A percentile compares a stretch with the other conserved stretches of the same genome.
Evolutionary conservation across 2,888 invertebrate species (phyloP).

Genomic region (Lysandra bellargus): DNA sequence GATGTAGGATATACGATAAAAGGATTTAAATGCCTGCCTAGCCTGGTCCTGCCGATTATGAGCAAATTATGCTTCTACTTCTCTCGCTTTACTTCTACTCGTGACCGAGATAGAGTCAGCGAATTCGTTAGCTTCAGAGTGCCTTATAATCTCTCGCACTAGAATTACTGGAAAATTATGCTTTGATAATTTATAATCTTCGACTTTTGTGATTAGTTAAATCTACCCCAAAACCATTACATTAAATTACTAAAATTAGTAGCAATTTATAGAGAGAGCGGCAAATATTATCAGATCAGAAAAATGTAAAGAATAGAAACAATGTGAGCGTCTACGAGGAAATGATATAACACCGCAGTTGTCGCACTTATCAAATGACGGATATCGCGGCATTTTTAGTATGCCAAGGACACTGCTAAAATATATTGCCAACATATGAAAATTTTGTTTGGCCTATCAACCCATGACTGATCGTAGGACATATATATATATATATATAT

Average conservation of each 20-base stretch:
- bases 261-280: neutral
- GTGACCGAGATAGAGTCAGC: neutral
- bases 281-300: neutral
- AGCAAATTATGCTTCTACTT: neutral
- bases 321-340: neutral
- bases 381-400: slow-evolving; percentile 22
- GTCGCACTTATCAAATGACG: slow-evolving; percentile 24
- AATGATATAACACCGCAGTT: slow-evolving; percentile 1
- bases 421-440: slow-evolving; percentile 27
- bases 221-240: neutral
- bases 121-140: neutral
- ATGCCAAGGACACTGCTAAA: slow-evolving; percentile 19
- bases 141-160: neutral
- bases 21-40: slow-evolving; percentile 29
- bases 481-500: neutral
- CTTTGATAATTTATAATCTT: neutral
- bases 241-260: neutral
- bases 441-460: slow-evolving; percentile 22
- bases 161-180: neutral
- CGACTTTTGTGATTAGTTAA: neutral
- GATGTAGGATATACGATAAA: slow-evolving; percentile 46
- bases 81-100: neutral
- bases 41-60: neutral
- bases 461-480: neutral
- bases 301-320: slow-evolving; percentile 8